Percentiles rank a stretch among this genome's conserved stretches.
Evolutionary conservation across 2,113 vertebrate species (phyloP).

Genomic region (Dermatemys mawii): DNA sequence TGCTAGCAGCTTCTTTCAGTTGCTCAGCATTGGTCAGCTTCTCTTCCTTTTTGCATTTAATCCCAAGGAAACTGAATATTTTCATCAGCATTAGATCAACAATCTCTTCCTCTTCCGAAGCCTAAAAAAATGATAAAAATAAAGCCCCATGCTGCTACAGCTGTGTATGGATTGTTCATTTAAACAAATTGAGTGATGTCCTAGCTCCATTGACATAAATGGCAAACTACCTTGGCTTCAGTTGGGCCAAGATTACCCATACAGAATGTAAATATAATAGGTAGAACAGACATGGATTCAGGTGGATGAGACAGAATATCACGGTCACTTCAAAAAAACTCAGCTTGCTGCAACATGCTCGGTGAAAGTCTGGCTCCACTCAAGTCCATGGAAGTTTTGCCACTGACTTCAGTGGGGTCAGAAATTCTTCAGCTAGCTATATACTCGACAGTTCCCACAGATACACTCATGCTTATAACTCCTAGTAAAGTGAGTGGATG

Average conservation of each 20-base stretch:
- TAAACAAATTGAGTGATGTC: background rate
- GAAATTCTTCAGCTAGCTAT: background rate
- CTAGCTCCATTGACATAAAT: background rate
- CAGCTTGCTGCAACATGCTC: background rate
- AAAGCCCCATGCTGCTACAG: fast-evolving
- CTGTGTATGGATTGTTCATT: background rate
- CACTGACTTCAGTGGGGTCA: background rate
- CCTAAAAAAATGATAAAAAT: slow-evolving; percentile 68
- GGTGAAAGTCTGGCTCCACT: background rate
- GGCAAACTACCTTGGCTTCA: background rate
- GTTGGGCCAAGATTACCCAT: background rate
- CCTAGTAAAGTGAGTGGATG: background rate
- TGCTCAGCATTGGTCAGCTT: background rate
- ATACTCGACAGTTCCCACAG: background rate
- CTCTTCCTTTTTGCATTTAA: slow-evolving; percentile 82
- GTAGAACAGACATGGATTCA: background rate
- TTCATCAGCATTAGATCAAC: slow-evolving; percentile 91
- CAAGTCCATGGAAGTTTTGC: background rate
- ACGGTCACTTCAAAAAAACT: background rate
- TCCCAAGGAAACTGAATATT: slow-evolving; percentile 87
- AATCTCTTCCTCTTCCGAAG: slow-evolving; percentile 95
- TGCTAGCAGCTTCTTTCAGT: background rate
- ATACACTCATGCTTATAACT: fast-evolving
- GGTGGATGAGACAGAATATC: background rate
- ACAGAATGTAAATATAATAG: background rate